These are phyloP conservation scores for Grantiella picta DNA, from an alignment of 2,113 vertebrate species.

Conservation along the genomic window DNA sequence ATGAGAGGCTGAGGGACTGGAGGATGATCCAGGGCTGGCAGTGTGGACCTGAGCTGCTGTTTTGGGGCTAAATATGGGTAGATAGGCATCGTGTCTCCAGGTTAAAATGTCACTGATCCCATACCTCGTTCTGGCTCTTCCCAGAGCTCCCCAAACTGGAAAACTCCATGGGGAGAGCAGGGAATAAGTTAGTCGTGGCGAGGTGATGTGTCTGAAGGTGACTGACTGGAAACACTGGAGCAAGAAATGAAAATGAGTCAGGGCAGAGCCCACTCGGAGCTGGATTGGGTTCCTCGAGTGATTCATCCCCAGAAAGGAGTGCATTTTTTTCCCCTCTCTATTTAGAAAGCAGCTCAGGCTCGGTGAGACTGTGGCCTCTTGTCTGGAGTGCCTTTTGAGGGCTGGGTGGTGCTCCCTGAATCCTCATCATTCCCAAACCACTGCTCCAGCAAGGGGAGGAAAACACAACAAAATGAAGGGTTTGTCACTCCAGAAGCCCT, in stretches of 20 bases:
- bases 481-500: background rate
- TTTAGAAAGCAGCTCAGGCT: background rate
- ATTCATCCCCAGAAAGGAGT: slow-evolving; percentile 28
- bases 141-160: background rate
- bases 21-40: background rate
- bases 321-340: background rate
- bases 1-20: background rate
- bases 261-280: background rate
- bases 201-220: background rate
- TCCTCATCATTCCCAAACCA: background rate
- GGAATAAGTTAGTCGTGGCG: background rate
- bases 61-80: background rate
- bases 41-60: accelerated
- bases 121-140: background rate
- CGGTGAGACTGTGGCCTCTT: background rate
- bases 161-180: background rate
- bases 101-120: accelerated
- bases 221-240: slow-evolving; percentile 6
- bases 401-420: slow-evolving; percentile 5
- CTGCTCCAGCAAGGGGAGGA: background rate
- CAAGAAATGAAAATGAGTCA: background rate
- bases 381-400: background rate
- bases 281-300: background rate
- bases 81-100: accelerated
- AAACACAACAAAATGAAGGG: background rate